phyloP scores from a whole-genome alignment of 2,888 invertebrate species.

The Gymnosoma rotundatum region DNA sequence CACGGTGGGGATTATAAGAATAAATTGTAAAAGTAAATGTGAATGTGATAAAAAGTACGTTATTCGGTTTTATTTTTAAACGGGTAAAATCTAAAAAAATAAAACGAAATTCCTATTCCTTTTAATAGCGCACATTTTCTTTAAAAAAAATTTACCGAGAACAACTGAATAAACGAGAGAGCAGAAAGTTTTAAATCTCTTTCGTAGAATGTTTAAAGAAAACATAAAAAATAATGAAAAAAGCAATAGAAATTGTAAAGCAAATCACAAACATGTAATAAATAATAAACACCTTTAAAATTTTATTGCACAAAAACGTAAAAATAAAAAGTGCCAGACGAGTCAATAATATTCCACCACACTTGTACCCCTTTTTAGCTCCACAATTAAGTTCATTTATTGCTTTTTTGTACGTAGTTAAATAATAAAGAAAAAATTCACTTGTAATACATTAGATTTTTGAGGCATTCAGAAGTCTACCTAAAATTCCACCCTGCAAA shows the following conservation, averaged over 20 bases:
- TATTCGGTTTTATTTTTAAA: constrained; percentile 32
- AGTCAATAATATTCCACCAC: constrained; percentile 28
- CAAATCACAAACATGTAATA: constrained; percentile 73
- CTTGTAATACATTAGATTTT: constrained; percentile 3
- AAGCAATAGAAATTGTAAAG: constrained; percentile 44
- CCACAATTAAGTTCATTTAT: constrained; percentile 4
- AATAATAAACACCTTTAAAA: constrained; percentile 74
- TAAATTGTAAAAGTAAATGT: neutral
- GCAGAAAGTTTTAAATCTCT: constrained; percentile 11
- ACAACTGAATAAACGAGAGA: neutral
- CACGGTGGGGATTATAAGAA: constrained; percentile 35
- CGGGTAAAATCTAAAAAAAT: constrained; percentile 60
- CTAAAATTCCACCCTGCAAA: neutral
- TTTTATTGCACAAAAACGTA: constrained; percentile 71
- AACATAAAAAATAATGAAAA: neutral
- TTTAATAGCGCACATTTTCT: neutral
- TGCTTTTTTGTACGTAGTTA: neutral
- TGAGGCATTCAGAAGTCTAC: neutral
- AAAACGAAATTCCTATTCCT: constrained; percentile 69
- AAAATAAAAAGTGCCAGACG: constrained; percentile 44
- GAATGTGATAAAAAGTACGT: constrained; percentile 3
- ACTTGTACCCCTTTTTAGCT: neutral
- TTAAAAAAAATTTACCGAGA: neutral
- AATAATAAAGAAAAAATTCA: no score
- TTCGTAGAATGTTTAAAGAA: neutral